These are phyloP conservation scores for Tachyglossus aculeatus DNA, from an alignment of 2,797 vertebrate species.

Conservation along the genomic window DNA sequence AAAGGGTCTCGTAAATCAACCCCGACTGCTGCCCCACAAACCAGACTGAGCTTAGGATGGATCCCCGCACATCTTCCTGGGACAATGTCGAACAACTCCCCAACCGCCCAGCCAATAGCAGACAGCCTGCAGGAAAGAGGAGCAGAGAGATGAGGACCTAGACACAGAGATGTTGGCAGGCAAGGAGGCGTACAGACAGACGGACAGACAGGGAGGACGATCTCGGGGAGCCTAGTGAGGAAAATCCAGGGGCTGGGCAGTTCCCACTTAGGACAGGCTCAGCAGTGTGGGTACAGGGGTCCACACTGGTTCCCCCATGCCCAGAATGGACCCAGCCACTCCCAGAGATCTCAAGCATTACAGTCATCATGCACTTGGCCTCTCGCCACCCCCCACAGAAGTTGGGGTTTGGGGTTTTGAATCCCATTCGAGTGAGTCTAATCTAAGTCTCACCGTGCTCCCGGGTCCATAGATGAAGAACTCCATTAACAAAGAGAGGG, in stretches of 20 bases:
- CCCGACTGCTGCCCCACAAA: no score
- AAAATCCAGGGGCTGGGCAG: constrained; percentile 9
- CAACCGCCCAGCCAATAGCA: no score
- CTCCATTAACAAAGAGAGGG: background rate
- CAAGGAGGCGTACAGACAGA: background rate
- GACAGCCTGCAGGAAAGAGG: background rate
- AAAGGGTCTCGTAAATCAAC: background rate
- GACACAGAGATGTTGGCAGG: background rate
- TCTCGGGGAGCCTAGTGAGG: constrained; percentile 5
- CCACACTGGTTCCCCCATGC: no score
- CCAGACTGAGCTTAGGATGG: no score
- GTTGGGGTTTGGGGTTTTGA: background rate
- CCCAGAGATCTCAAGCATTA: background rate
- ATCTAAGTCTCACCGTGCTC: constrained; percentile 13
- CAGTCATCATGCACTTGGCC: background rate
- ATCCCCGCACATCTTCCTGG: no score
- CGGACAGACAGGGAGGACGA: background rate
- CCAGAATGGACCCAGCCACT: background rate
- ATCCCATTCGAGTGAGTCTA: background rate
- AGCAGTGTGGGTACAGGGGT: no score
- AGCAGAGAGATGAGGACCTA: background rate
- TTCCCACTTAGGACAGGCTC: no score
- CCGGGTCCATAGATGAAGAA: constrained; percentile 9
- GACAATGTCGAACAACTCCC: no score
- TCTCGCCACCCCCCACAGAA: background rate